These are phyloP conservation scores for Megalops atlanticus DNA, from an alignment of 2,113 vertebrate genomes.

Conservation along the genomic window DNA sequence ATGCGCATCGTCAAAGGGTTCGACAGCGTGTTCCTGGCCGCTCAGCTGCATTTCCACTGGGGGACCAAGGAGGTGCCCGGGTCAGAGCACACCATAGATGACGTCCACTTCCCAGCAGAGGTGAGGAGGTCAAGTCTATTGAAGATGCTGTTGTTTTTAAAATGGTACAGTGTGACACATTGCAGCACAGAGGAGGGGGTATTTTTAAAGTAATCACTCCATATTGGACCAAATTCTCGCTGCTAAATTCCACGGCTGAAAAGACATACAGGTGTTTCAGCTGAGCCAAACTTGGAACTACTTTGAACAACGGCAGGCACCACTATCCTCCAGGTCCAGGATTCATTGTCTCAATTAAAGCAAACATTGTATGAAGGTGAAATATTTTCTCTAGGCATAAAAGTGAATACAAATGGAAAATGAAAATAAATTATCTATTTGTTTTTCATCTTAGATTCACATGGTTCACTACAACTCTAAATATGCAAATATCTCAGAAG, in stretches of 20 bases:
- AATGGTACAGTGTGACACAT: no score
- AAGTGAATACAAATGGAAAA: neutral
- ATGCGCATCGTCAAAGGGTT: constrained; percentile 53
- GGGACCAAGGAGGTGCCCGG: constrained; percentile 50
- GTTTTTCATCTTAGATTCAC: constrained; percentile 46
- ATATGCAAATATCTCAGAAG: constrained; percentile 46
- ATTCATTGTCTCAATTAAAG: no score
- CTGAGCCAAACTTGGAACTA: no score
- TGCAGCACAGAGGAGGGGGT: no score
- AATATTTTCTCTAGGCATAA: neutral
- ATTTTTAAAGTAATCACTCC: no score
- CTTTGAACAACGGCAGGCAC: no score
- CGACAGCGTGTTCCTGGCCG: constrained; percentile 40
- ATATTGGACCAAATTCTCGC: no score
- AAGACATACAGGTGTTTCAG: no score
- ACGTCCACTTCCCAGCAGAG: constrained; percentile 59
- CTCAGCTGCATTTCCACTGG: constrained; percentile 67
- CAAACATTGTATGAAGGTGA: no score
- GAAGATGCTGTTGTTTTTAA: no score
- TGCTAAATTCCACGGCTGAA: no score
- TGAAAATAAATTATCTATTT: neutral
- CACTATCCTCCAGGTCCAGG: no score
- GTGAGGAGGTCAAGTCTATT: constrained; percentile 40
- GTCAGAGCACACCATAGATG: constrained; percentile 62
- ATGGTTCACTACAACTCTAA: constrained; percentile 62